These are phyloP conservation scores for Halocynthia aurantium DNA, from an alignment of 23 tunicate genomes.

Conservation along the genomic window DNA sequence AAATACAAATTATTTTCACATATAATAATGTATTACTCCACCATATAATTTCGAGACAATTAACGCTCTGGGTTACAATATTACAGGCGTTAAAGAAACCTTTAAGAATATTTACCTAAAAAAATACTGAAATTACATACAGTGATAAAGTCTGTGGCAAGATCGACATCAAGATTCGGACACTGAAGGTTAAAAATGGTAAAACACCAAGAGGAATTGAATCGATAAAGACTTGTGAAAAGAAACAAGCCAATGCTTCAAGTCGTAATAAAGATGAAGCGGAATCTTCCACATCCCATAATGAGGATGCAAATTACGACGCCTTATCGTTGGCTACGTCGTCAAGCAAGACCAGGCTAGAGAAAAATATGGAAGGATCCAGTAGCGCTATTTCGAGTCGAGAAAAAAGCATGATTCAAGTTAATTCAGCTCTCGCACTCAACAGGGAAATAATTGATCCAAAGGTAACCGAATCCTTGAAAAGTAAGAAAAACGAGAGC, in stretches of 20 bases:
- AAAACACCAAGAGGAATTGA: slow-evolving; percentile 1
- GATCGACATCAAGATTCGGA: neutral
- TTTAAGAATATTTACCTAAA: too few species aligned
- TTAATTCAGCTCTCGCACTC: too few species aligned
- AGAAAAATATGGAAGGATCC: neutral
- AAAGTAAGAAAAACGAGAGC: too few species aligned
- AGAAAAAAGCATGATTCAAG: neutral
- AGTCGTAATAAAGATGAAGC: neutral
- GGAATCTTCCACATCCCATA: neutral
- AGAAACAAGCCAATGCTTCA: neutral
- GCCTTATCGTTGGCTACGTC: neutral
- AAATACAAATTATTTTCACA: too few species aligned
- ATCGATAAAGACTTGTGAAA: neutral
- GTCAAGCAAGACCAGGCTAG: neutral
- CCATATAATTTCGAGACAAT: too few species aligned
- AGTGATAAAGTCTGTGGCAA: neutral
- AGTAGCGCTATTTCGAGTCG: neutral
- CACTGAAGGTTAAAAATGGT: neutral
- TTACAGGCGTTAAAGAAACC: too few species aligned
- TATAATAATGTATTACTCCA: too few species aligned
- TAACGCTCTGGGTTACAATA: too few species aligned
- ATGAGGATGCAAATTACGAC: neutral
- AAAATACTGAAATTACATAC: too few species aligned
- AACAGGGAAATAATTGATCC: too few species aligned
- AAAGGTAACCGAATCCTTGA: too few species aligned